Conservation (phyloP, 2,113 vertebrate genomes). For the Pionites leucogaster region DNA sequence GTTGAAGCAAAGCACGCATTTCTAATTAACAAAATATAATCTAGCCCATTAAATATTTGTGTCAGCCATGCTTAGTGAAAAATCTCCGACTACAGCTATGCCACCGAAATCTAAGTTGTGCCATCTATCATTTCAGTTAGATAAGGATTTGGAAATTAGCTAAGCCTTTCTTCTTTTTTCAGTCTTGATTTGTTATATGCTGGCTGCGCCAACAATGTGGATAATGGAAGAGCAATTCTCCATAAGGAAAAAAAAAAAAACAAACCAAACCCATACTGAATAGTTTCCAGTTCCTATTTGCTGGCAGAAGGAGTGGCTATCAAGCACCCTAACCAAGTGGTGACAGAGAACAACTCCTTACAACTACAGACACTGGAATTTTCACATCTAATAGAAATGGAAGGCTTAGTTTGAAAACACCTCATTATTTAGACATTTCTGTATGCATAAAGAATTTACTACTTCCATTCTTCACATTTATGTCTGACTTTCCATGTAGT, state of each 20-base stretch:
- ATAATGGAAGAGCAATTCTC: background rate
- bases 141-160: background rate
- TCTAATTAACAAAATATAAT: background rate
- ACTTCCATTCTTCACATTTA: background rate
- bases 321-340: background rate
- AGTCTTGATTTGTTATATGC: background rate
- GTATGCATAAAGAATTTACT: background rate
- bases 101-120: background rate
- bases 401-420: slow-evolving; percentile 7
- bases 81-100: background rate
- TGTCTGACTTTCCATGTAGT: background rate
- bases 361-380: background rate
- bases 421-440: background rate
- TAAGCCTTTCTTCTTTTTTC: background rate
- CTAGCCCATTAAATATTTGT: background rate
- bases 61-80: background rate
- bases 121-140: background rate
- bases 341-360: background rate
- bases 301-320: background rate
- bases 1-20: background rate
- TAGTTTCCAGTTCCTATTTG: background rate
- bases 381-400: background rate
- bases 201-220: background rate
- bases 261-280: background rate
- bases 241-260: background rate